phyloP scores from a whole-genome alignment of 1,140 invertebrate genomes.

The Heliconius himera region DNA sequence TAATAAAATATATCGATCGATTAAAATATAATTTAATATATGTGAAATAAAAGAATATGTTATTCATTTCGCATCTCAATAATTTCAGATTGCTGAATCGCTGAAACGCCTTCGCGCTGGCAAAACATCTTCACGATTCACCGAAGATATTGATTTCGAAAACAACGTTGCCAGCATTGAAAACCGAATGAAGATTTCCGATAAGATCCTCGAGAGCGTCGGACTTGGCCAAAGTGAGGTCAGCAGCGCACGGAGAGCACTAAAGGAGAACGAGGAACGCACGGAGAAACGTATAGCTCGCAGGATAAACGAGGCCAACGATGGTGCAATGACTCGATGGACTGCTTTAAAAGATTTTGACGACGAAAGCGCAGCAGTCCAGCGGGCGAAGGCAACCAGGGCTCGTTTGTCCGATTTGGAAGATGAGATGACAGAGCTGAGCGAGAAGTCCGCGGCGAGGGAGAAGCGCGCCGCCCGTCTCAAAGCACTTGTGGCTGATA shows the following conservation, averaged over 20 bases:
- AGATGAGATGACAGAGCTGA: constrained; percentile 83
- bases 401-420: constrained; percentile 83
- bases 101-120: constrained; percentile 80
- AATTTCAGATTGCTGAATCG: constrained; percentile 75
- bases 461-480: constrained; percentile 83
- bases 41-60: no score
- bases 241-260: constrained; percentile 65
- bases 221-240: constrained; percentile 75
- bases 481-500: constrained; percentile 82
- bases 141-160: constrained; percentile 83
- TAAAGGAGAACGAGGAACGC: constrained; percentile 77
- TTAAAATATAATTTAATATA: no score
- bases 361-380: constrained; percentile 67
- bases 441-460: constrained; percentile 81
- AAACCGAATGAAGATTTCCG: constrained; percentile 81
- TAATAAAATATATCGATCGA: no score
- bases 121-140: constrained; percentile 79
- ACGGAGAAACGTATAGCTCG: constrained; percentile 79
- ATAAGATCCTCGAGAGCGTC: constrained; percentile 83
- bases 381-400: constrained; percentile 70
- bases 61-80: background rate
- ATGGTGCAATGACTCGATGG: constrained; percentile 79
- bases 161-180: constrained; percentile 80
- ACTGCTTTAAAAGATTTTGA: constrained; percentile 74
- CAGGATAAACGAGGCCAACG: constrained; percentile 67